Base-by-base conservation (phyloP, 1,140 invertebrate species). In the Heliconius hermathena region DNA sequence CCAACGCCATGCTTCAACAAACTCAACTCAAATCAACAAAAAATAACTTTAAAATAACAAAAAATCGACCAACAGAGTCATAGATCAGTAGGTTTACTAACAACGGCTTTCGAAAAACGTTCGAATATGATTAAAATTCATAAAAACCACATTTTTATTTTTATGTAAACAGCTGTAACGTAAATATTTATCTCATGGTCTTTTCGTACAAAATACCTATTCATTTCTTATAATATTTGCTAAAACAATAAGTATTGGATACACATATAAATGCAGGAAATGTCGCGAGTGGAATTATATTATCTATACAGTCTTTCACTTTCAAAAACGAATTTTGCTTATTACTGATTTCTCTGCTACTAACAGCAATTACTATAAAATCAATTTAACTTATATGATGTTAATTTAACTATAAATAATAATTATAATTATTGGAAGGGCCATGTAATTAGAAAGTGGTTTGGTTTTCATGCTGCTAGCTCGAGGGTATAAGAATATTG, bases 401-500 rank as follows among this genome's bases (percentile, higher is more conserved):
- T 26, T 66, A 66, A 11, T 60, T 60, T 1, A 60, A 22, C 2
- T 60, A 60, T 60, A 60, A 60, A 26, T 57, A 41, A 41, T 41
- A 57, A 57, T 26, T 13, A 60, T 60, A 66, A 6, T 81, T 77
- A 80, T 54, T 52, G 36, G 84, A 82, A 87, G 84, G 83, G 83
- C 81, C 83, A 81, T 85, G 84, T 78, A 88, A 89, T 87, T 88
- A 91, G 91, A 91, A 91, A 92, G 90, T 83, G 73, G 22, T 16
- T 76, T 52, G 77, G 18, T 86, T 82, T 84, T 66, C 82, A 46
- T 46, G 41, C 3, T 76, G 81, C 78, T 78, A 76, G 84, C 84
- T 86, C 80, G 85, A 83, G 85, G 89, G 87, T 87, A 88, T 85
- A 91, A 92, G 91, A 91, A 83, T 87, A 87, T 89, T 87, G 78